These are phyloP conservation scores for Chrysotoxum bicinctum DNA, from an alignment of 2,888 invertebrate species.

Conservation along the genomic window DNA sequence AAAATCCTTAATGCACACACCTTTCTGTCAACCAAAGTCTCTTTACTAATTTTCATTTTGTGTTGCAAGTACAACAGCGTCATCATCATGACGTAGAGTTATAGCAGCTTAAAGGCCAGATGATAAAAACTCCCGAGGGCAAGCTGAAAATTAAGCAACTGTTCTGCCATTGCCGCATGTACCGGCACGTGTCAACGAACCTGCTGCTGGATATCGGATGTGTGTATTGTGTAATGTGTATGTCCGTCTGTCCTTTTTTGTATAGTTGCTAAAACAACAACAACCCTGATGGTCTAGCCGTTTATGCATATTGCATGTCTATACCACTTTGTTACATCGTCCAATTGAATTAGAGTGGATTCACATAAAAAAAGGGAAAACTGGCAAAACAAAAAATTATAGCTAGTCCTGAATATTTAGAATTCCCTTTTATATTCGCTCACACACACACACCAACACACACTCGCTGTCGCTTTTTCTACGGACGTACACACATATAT, in stretches of 20 bases:
- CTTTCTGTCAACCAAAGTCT: conserved; percentile 30
- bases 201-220: conserved; percentile 17
- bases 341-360: conserved; percentile 72
- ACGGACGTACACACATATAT: too few species aligned
- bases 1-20: conserved; percentile 60
- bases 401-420: conserved; percentile 19
- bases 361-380: conserved; percentile 8
- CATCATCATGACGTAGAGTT: background rate
- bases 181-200: conserved; percentile 69
- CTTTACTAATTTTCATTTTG: conserved; percentile 50
- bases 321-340: conserved; percentile 64
- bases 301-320: conserved; percentile 56
- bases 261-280: background rate
- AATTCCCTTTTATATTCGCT: conserved; percentile 42
- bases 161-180: conserved; percentile 18
- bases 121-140: conserved; percentile 35
- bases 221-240: conserved; percentile 18
- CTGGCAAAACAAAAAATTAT: conserved; percentile 26
- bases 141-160: conserved; percentile 66
- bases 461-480: too few species aligned
- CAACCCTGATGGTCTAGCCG: conserved; percentile 37
- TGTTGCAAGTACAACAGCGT: background rate
- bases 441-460: background rate
- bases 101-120: conserved; percentile 33
- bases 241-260: background rate